Percentiles rank a stretch among this genome's conserved stretches.
These are phyloP conservation scores for Pachliopta kotzebuea DNA, from an alignment of 2,888 invertebrate genomes.

Conservation along the genomic window DNA sequence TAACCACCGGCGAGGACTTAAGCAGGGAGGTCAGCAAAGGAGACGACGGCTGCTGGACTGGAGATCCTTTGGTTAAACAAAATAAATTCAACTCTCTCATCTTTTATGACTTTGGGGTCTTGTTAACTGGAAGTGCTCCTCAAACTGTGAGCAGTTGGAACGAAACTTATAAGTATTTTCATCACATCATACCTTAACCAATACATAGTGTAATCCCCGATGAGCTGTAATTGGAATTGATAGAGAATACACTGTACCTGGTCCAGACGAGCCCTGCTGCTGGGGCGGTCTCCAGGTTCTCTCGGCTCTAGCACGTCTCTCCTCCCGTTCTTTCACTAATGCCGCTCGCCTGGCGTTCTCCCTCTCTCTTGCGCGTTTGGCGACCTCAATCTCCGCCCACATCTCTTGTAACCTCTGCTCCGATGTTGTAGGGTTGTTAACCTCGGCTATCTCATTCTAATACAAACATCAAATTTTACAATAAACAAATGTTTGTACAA, in stretches of 20 bases:
- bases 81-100: slow-evolving; percentile 7
- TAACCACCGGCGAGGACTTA: slow-evolving; percentile 80
- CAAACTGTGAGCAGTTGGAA: not conserved
- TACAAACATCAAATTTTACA: not conserved
- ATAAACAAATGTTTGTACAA: too few relatives aligned
- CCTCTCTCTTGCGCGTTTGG: slow-evolving; percentile 85
- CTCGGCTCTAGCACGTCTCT: slow-evolving; percentile 81
- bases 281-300: slow-evolving; percentile 78
- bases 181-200: not conserved
- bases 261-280: slow-evolving; percentile 13
- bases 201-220: not conserved
- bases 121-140: not conserved
- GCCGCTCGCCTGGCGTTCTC: slow-evolving; percentile 82
- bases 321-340: slow-evolving; percentile 84
- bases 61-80: slow-evolving; percentile 34
- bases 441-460: slow-evolving; percentile 71
- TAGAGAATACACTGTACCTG: slow-evolving; percentile 4
- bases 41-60: slow-evolving; percentile 78
- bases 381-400: slow-evolving; percentile 87
- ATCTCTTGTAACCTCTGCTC: slow-evolving; percentile 88
- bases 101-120: not conserved
- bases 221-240: not conserved
- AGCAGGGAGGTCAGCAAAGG: slow-evolving; percentile 91
- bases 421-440: slow-evolving; percentile 72
- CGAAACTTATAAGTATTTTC: not conserved